Conservation (phyloP, 92 coral and sea anemone species). For the Porites cylindrica region DNA sequence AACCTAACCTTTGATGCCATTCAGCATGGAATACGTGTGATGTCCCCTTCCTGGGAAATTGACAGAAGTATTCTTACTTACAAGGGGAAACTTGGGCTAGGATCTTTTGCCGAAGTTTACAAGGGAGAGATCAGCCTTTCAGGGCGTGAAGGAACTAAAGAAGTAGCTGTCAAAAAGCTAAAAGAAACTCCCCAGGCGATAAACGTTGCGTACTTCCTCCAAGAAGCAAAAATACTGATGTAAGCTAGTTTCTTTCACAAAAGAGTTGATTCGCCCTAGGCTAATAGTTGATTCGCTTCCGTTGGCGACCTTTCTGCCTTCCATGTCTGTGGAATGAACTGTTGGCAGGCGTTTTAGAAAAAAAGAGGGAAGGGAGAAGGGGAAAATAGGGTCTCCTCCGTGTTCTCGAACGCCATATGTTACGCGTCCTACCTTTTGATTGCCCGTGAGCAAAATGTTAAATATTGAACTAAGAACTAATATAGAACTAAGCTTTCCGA, state of each 20-base stretch:
- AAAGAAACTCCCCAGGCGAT: conserved; percentile 7
- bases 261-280: too few relatives aligned
- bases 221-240: conserved; percentile 29
- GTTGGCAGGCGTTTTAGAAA: too few relatives aligned
- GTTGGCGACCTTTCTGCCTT: too few relatives aligned
- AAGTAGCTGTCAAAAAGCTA: conserved; percentile 33
- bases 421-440: too few relatives aligned
- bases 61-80: background rate
- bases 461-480: too few relatives aligned
- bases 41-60: conserved; percentile 21
- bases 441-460: too few relatives aligned
- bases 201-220: conserved; percentile 15
- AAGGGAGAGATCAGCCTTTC: conserved; percentile 15
- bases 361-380: too few relatives aligned
- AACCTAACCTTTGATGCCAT: conserved; percentile 23
- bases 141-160: background rate
- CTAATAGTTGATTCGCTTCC: too few relatives aligned
- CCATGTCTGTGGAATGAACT: too few relatives aligned
- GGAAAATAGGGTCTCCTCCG: too few relatives aligned
- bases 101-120: conserved; percentile 1
- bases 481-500: too few relatives aligned
- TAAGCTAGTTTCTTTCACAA: background rate
- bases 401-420: too few relatives aligned
- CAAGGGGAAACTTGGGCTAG: conserved; percentile 6
- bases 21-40: conserved; percentile 28